Base-by-base conservation (phyloP, 1,140 invertebrate species). In the Mizuhopecten yessoensis region DNA sequence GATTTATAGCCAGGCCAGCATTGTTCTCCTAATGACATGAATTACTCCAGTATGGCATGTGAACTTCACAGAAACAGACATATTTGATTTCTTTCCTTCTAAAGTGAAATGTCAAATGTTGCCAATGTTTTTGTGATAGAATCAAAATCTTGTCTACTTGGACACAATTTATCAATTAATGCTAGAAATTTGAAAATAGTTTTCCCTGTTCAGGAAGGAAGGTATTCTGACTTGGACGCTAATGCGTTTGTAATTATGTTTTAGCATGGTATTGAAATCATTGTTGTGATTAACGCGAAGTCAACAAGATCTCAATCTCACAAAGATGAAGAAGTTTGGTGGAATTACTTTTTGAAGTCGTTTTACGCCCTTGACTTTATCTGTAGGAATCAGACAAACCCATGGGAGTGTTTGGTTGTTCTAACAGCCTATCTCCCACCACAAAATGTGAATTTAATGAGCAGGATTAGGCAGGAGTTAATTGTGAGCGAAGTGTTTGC, bases 221-320 rank as follows among this genome's bases (percentile, higher is more conserved):
- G 57, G 23, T 75, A 29, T 23, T 29, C 29, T 75, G 57, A 75
- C n/a, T n/a, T 5, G n/a, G 57, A 75, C 23, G 5, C 57, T 75
- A 75, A 75, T 75, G 57, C 29, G 57, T 75, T 75, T 75, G n/a
- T 75, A 75, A 75, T 75, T 75, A 75, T 75, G 57, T 75, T 75
- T 75, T 75, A 75, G 57, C 57, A 75, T 75, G 57, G 57, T 75
- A 75, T 75, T 5, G n/a, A 75, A 75, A 75, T 75, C 57, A 75
- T 75, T 75, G 57, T 75, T 75, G 57, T 75, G 23, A n/a, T 75
- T 75, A 3, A 75, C 45, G n/a, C 1, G 57, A 75, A 75, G 57
- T 75, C n/a, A 75, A 75, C 57, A 75, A 75, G 57, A 75, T 75
- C 57, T 75, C n/a, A 2, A 11, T 17, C 17, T 29, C n/a, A 9